A percentile compares a stretch with the other conserved stretches of the same genome.
Conservation (phyloP, 2,888 invertebrate genomes). For the Chromoteleia sp. region DNA sequence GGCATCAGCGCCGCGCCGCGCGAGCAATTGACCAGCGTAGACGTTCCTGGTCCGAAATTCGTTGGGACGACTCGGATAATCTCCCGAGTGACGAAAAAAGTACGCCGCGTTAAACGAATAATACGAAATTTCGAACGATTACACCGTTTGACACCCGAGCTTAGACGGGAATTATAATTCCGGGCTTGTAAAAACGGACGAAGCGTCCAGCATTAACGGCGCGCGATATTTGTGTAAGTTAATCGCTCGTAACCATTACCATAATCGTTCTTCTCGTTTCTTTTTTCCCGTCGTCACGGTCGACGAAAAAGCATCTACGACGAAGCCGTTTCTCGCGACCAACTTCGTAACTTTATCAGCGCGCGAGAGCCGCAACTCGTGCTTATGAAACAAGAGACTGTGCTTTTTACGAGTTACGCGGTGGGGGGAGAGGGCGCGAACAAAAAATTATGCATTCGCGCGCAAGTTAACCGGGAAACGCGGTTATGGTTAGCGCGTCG, state of each 20-base stretch:
- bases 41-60: background rate
- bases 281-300: conserved; percentile 20
- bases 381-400: conserved; percentile 43
- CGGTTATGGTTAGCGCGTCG: conserved; percentile 29
- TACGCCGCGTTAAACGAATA: conserved; percentile 10
- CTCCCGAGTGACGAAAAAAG: conserved; percentile 12
- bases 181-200: conserved; percentile 24
- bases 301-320: conserved; percentile 39
- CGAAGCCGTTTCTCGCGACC: conserved; percentile 42
- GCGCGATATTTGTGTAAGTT: conserved; percentile 48
- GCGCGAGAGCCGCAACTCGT: conserved; percentile 14
- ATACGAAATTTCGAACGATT: conserved; percentile 35
- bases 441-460: conserved; percentile 4
- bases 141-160: conserved; percentile 28
- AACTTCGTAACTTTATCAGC: conserved; percentile 51
- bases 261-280: conserved; percentile 52
- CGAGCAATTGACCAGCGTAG: background rate
- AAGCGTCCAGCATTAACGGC: conserved; percentile 28
- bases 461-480: conserved; percentile 20
- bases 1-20: too few species aligned
- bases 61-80: background rate
- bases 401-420: conserved; percentile 27
- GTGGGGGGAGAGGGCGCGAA: background rate
- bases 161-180: conserved; percentile 35
- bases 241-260: conserved; percentile 63